Evolutionary conservation across 1,140 invertebrate genomes (phyloP).

Genomic region (Drosophila kanapiae): DNA sequence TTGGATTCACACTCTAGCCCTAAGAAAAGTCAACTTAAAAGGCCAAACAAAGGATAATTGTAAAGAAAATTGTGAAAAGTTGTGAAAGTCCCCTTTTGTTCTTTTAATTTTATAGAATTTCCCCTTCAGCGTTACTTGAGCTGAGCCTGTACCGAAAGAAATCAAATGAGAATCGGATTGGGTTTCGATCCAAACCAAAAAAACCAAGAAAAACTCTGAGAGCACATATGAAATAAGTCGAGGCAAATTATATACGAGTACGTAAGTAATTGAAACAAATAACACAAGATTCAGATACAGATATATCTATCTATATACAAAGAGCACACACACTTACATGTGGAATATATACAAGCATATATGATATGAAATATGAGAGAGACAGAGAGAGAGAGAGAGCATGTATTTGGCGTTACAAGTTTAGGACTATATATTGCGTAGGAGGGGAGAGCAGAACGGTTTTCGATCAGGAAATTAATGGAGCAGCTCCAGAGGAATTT

Average conservation of each 20-base stretch:
- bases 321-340: constrained; percentile 44
- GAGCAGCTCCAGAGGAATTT: constrained; percentile 21
- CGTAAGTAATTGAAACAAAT: constrained; percentile 17
- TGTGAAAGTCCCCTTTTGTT: not conserved
- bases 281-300: constrained; percentile 28
- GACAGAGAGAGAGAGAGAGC: constrained; percentile 24
- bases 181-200: constrained; percentile 5
- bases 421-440: constrained; percentile 51
- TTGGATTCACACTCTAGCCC: constrained; percentile 6
- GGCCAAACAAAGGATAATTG: constrained; percentile 2
- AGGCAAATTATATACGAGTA: constrained; percentile 47
- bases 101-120: not conserved
- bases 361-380: constrained; percentile 8
- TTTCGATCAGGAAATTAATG: constrained; percentile 20
- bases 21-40: constrained; percentile 4
- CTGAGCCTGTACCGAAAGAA: not conserved
- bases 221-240: constrained; percentile 59
- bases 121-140: constrained; percentile 25
- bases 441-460: constrained; percentile 22
- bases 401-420: constrained; percentile 48
- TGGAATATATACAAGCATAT: constrained; percentile 45
- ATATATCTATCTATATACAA: constrained; percentile 50
- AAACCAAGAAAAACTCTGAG: constrained; percentile 47
- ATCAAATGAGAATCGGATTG: constrained; percentile 7
- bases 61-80: not conserved